Evolutionary conservation across 1,140 invertebrate species (phyloP).

Genomic region (Brachionus paranguensis): DNA sequence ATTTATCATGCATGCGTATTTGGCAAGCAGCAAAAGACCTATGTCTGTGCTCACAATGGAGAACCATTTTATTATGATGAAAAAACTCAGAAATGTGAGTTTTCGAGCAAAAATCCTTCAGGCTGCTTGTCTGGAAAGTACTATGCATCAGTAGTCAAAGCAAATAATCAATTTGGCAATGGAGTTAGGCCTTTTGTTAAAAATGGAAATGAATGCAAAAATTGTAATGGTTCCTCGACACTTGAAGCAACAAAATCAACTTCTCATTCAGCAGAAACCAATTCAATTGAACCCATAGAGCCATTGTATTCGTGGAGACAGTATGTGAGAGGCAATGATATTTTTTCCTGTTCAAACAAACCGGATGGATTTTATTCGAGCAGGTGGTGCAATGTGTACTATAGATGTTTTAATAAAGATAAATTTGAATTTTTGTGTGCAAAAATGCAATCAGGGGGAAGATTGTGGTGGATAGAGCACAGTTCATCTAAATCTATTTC

Average conservation of each 20-base stretch:
- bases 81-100: slow-evolving; percentile 29
- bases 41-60: neutral
- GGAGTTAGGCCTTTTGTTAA: neutral
- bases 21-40: slow-evolving; percentile 7
- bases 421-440: slow-evolving; percentile 23
- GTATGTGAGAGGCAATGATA: slow-evolving; percentile 11
- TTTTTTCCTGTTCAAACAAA: slow-evolving; percentile 19
- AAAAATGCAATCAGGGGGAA: neutral
- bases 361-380: slow-evolving; percentile 38
- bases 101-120: neutral
- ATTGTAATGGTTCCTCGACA: neutral
- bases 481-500: neutral
- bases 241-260: neutral
- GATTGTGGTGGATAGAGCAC: slow-evolving; percentile 36
- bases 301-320: neutral
- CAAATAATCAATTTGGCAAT: neutral
- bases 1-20: slow-evolving; percentile 38
- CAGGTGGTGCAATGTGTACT: slow-evolving; percentile 38
- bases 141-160: neutral
- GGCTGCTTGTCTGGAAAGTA: slow-evolving; percentile 12
- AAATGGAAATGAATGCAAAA: neutral
- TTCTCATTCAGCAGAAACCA: neutral
- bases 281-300: neutral
- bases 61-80: slow-evolving; percentile 39
- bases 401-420: slow-evolving; percentile 12